Evolutionary conservation across 1,140 invertebrate genomes (phyloP).

Genomic region (Uloborus diversus): DNA sequence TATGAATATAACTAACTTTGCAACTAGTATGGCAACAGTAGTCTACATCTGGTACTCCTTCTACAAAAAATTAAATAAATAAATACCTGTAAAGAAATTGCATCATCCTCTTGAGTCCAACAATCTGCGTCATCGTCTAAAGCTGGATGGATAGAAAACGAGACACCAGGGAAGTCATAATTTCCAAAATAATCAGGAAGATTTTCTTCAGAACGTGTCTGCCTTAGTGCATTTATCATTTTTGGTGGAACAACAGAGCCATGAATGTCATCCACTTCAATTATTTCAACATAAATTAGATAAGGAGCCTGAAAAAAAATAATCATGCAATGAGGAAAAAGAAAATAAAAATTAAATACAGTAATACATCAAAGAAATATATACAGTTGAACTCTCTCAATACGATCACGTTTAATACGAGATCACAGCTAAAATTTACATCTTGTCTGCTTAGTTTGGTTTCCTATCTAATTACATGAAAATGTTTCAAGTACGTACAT

Average conservation of each 20-base stretch:
- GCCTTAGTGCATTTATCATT: constrained; percentile 78
- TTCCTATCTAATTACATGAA: too few relatives aligned
- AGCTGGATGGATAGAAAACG: constrained; percentile 57
- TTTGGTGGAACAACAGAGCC: constrained; percentile 80
- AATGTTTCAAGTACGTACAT: too few relatives aligned
- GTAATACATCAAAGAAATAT: too few relatives aligned
- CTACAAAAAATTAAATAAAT: constrained; percentile 15
- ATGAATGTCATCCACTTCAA: constrained; percentile 88
- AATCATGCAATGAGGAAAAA: background rate
- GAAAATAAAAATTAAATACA: background rate
- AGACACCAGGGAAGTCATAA: constrained; percentile 57
- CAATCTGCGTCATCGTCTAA: constrained; percentile 74
- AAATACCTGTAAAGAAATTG: constrained; percentile 79
- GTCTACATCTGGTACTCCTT: too few relatives aligned
- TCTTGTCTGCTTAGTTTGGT: too few relatives aligned
- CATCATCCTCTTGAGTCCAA: constrained; percentile 97
- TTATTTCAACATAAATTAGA: constrained; percentile 95
- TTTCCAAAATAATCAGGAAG: constrained; percentile 65
- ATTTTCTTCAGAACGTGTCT: constrained; percentile 95
- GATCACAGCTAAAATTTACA: too few relatives aligned
- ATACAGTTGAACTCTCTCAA: too few relatives aligned
- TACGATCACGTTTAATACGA: too few relatives aligned
- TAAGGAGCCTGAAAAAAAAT: constrained; percentile 79
- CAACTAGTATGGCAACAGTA: too few relatives aligned
- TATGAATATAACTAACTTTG: too few relatives aligned